Evolutionary conservation across 2,888 invertebrate genomes (phyloP).

Genomic region (Apotomis betuletana): DNA sequence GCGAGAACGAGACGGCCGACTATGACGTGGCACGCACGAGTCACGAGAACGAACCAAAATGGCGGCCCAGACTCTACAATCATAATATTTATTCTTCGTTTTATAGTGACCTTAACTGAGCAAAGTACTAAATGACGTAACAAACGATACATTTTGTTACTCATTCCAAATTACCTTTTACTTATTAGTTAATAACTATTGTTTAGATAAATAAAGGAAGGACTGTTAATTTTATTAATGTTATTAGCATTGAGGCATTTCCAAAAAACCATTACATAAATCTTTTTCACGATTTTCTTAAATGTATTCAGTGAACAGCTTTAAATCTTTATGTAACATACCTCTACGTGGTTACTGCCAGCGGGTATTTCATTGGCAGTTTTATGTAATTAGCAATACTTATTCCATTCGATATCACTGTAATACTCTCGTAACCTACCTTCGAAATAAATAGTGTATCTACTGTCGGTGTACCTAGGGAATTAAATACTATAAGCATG

Average conservation of each 20-base stretch:
- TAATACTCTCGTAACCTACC: conserved; percentile 34
- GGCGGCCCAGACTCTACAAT: conserved; percentile 81
- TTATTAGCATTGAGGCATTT: conserved; percentile 63
- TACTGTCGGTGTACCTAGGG: conserved; percentile 14
- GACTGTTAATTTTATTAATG: conserved; percentile 49
- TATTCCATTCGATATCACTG: conserved; percentile 36
- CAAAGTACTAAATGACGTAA: conserved; percentile 82
- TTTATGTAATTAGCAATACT: conserved; percentile 36
- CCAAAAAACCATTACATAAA: conserved; percentile 53
- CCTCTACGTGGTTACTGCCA: conserved; percentile 41
- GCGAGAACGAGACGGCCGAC: conserved; percentile 75
- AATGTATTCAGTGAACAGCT: conserved; percentile 60
- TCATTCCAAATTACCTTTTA: conserved; percentile 57
- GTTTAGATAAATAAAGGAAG: conserved; percentile 35
- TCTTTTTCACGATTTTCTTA: conserved; percentile 19
- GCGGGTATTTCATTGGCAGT: conserved; percentile 28
- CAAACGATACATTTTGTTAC: conserved; percentile 67
- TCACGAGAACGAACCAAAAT: conserved; percentile 83
- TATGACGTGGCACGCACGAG: conserved; percentile 81
- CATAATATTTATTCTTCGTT: conserved; percentile 83
- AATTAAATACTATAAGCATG: conserved; percentile 29
- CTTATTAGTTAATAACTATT: conserved; percentile 39
- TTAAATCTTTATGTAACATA: conserved; percentile 58
- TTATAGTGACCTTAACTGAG: conserved; percentile 81
- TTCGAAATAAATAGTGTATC: conserved; percentile 13